Evolutionary conservation across 2,113 vertebrate species (phyloP).

Genomic region (Coreoperca whiteheadi): DNA sequence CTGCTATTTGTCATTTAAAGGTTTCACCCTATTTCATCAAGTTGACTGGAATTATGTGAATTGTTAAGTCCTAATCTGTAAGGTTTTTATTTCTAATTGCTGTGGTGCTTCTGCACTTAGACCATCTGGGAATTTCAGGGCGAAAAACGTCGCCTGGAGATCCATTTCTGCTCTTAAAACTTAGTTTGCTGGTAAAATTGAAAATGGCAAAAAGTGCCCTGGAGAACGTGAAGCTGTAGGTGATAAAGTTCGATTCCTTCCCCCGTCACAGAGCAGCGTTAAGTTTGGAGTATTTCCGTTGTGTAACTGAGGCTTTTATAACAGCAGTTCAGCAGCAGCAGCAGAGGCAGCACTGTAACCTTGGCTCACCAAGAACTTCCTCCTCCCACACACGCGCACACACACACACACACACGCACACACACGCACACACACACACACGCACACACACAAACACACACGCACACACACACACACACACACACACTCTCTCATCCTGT

Average conservation of each 20-base stretch:
- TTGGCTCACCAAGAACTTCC: slow-evolving; percentile 64
- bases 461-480: slow-evolving; percentile 41
- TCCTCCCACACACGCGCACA: slow-evolving; percentile 52
- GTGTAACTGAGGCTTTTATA: slow-evolving; percentile 65
- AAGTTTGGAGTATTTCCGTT: slow-evolving; percentile 54
- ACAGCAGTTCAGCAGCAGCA: slow-evolving; percentile 50
- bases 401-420: slow-evolving; percentile 26
- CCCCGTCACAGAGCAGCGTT: slow-evolving; percentile 8
- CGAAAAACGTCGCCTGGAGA: background rate
- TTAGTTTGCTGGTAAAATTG: background rate
- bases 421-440: slow-evolving; percentile 43
- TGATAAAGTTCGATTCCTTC: slow-evolving; percentile 22
- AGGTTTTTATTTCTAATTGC: background rate
- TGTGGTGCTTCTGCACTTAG: background rate
- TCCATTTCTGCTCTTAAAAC: background rate
- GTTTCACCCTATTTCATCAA: background rate
- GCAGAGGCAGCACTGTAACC: slow-evolving; percentile 60
- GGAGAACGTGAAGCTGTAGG: background rate
- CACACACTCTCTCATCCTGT: slow-evolving; percentile 59
- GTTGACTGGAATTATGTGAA: too few relatives aligned
- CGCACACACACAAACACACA: slow-evolving; percentile 45
- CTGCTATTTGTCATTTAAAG: too few relatives aligned
- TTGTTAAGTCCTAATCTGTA: too few relatives aligned
- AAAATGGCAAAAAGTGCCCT: background rate
- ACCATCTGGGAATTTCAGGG: background rate